Evolutionary conservation across 2,888 invertebrate species (phyloP), one percentile per base, ranked within the genome.

Genomic region (Acrocyrtus sp.): DNA sequence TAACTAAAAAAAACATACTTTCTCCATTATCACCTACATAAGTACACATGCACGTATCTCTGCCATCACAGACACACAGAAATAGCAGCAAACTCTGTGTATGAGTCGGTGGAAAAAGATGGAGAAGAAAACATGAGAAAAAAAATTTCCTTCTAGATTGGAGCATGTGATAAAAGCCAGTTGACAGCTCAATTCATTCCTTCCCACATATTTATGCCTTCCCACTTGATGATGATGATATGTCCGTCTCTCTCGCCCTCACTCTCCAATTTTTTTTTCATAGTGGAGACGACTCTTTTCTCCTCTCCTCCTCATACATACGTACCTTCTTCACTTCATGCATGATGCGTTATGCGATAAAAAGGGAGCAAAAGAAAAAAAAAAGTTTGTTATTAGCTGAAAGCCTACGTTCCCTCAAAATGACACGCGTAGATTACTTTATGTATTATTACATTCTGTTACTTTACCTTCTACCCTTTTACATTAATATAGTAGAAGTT

Each of bases 121-220:
- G n/a, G 34, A 56, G 65, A 66, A 19, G 26, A 63, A 51, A 24
- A 51, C 54, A 48, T 48, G 48, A 48, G 56, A 58, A 58, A n/a
- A n/a, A n/a, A n/a, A 51, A 51, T 58, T 67, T 58, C 45, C 58
- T 19, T 50, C 43, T 43, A 56, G 58, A 67, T 67, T 39, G 17
- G 26, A 48, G 43, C 29, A 43, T 29, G 43, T 58, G 67, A 67
- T 67, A 67, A 67, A 51, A 67, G 45, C 41, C 26, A 58, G 66
- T 67, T 58, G 67, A 67, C 67, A 57, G 67, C 50, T 57, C 66
- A 67, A 67, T 67, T 67, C 58, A 66, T 66, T 54, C 65, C 29
- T 26, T n/a, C n/a, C 53, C 54, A 54, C 54, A 65, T 56, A 56
- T 65, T 65, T 65, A 65, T 53, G 56, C 56, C 48, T 34, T 26